Evolutionary conservation across 2,113 vertebrate species (phyloP), one percentile per base, ranked within the genome.

Genomic region (Dinomys branickii): DNA sequence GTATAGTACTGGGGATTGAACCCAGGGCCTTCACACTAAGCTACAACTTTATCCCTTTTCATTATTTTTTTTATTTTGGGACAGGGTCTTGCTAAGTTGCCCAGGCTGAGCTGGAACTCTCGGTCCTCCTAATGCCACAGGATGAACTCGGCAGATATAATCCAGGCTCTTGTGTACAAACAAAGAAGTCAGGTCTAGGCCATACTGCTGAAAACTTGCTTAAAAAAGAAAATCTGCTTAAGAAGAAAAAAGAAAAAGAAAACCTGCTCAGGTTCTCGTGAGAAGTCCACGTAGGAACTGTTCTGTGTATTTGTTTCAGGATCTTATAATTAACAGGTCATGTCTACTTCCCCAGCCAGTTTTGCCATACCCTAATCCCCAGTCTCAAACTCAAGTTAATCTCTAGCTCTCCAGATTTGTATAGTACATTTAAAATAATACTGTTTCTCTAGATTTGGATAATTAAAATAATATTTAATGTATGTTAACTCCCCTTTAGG

Each of bases 321-420:
- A 73, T 41, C 35, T 22, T 71, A 19, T 41, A 12, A 26, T 44
- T 41, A 44, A 44, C 10, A 12, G 71, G 22, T 44, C 20, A n/a
- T 17, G 19, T 16, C 65, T 69, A 19, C 38, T 26, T 38, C 69
- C n/a, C 35, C 19, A 41, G n/a, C n/a, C 19, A 38, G 19, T 1
- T 38, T 38, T 73, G 38, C 65, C 33, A 35, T 33, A 1, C 38
- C 38, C 10, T 69, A 44, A 26, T 73, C 22, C 44, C n/a, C n/a
- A 38, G 67, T 38, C n/a, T 38, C n/a, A 26, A 91, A 80, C 65
- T 19, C 54, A 58, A 52, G 61, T 95, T 91, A 56, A 65, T 91
- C 47, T 97, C 22, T 89, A 89, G 47, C 84, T 95, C 41, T 77
- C 38, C 69, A 26, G 93, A 91, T 14, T 84, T 41, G 35, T 69